Evolutionary conservation across 2,113 vertebrate genomes (phyloP), one percentile per base, ranked within the genome.

Genomic region (Callionymus lyra): DNA sequence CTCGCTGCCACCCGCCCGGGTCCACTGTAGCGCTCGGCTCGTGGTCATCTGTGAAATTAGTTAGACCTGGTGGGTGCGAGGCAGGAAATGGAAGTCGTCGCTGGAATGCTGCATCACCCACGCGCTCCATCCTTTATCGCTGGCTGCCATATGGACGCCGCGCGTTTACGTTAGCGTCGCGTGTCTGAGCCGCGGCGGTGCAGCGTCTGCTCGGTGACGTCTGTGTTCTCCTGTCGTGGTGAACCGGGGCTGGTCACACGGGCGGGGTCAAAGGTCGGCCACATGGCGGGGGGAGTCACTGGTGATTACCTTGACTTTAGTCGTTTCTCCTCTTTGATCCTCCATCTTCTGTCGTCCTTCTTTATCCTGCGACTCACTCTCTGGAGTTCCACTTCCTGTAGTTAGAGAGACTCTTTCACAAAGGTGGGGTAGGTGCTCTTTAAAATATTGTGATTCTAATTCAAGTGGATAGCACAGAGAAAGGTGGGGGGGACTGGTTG

Each of bases 1-100:
- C 36, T 44, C 16, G 46, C 10, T 10, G 43, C 47, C 56, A 68
- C 18, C n/a, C n/a, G 41, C 47, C 50, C 2, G 17, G n/a, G 33
- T 44, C 34, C 35, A 16, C 19, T 39, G 38, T 48, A 16, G 54
- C 55, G 42, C 38, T 47, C 36, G 37, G 63, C 53, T 53, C 21
- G 50, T 63, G 63, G 56, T 77, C 75, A 71, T 77, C 76, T 83
- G 81, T 68, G 66, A 72, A 70, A 77, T 76, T 53, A 76, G 60
- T 75, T 74, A 70, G 66, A 76, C 63, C 65, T 64, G 50, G 63
- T 74, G 75, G 72, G 76, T 74, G 73, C 81, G 63, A 76, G 63
- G 65, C 79, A 82, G 77, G 81, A 82, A 79, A 76, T 76, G 66
- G 68, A 66, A 82, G 56, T 66, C 68, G 63, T 60, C 60, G 63